phyloP scores from a whole-genome alignment of 1,140 invertebrate genomes.

The Diorhabda sublineata region DNA sequence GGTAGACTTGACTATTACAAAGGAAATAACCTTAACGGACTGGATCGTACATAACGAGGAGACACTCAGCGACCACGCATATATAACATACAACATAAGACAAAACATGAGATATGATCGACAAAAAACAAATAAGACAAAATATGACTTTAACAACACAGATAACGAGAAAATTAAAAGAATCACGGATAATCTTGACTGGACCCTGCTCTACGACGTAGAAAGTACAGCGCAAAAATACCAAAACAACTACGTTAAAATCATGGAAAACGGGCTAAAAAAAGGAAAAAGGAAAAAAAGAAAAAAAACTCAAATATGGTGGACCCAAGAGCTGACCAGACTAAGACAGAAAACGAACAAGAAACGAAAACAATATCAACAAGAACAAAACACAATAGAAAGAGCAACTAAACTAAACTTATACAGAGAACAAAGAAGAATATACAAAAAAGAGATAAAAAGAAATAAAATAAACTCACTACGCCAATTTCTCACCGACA shows the following conservation, averaged over 20 bases:
- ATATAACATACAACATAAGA: neutral
- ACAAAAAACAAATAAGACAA: neutral
- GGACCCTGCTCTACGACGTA: neutral
- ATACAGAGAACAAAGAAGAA: slow-evolving; percentile 4
- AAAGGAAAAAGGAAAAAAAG: no score
- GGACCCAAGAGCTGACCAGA: neutral
- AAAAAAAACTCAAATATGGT: neutral
- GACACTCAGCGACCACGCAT: no score
- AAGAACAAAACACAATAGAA: neutral
- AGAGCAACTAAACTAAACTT: neutral
- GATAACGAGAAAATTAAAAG: neutral
- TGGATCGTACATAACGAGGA: neutral
- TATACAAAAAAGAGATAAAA: slow-evolving; percentile 4
- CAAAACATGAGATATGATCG: neutral
- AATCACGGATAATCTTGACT: neutral
- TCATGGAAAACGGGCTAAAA: neutral
- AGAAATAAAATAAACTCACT: neutral
- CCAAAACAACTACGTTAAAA: neutral
- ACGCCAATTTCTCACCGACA: no score
- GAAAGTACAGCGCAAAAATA: no score
- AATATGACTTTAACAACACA: neutral
- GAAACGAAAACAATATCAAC: neutral
- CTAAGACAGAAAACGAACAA: neutral
- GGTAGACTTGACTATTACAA: neutral
- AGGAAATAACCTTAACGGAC: neutral